Conservation (phyloP, 2,113 vertebrate genomes). For the Pseudorhombus dupliciocellatus region DNA sequence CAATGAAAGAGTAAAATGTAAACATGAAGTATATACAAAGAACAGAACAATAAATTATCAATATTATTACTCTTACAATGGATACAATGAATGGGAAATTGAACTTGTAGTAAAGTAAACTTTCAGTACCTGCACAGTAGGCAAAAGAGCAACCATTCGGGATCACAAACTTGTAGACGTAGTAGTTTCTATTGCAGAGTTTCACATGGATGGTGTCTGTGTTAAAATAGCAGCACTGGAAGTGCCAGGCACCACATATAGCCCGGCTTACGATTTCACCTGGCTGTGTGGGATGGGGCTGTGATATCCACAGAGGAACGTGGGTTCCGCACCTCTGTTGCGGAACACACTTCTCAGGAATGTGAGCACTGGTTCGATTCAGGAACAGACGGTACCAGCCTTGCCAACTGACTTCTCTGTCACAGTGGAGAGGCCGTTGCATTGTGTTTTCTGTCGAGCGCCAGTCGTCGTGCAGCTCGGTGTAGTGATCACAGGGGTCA, state of each 20-base stretch:
- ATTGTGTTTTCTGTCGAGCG: slow-evolving; percentile 41
- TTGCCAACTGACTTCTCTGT: neutral
- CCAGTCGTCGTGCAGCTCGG: slow-evolving; percentile 59
- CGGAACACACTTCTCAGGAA: slow-evolving; percentile 58
- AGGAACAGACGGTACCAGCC: slow-evolving; percentile 70
- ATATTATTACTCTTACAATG: neutral
- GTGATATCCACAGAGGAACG: slow-evolving; percentile 37
- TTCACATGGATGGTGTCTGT: slow-evolving; percentile 56
- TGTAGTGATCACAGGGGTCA: slow-evolving; percentile 60
- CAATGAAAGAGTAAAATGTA: neutral
- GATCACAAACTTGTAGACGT: slow-evolving; percentile 62
- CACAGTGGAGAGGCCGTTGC: neutral
- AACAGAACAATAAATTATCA: neutral
- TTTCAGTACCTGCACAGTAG: slow-evolving; percentile 67
- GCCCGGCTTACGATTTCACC: slow-evolving; percentile 30
- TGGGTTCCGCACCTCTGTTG: slow-evolving; percentile 48
- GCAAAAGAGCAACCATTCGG: accelerated
- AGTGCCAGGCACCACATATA: accelerated
- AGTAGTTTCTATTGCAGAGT: slow-evolving; percentile 56
- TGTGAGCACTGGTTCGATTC: slow-evolving; percentile 23
- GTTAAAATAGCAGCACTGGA: neutral
- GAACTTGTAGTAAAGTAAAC: neutral
- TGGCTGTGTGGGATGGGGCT: slow-evolving; percentile 50
- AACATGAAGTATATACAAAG: neutral
- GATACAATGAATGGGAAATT: neutral